phyloP scores from a whole-genome alignment of 1,140 invertebrate species.

The Ditylenchus dipsaci region DNA sequence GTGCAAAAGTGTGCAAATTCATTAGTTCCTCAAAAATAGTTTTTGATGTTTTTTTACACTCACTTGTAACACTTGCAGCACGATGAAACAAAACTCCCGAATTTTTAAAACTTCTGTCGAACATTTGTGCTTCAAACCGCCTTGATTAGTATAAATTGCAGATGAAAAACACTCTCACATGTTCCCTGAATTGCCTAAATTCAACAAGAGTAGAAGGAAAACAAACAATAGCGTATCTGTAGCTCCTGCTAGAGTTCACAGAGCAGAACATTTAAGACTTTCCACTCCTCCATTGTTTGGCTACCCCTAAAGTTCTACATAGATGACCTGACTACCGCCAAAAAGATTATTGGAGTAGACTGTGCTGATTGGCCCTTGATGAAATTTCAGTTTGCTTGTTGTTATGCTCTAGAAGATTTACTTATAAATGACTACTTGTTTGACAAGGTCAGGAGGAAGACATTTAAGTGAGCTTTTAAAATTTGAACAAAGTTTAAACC shows the following conservation, averaged over 20 bases:
- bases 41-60: no score
- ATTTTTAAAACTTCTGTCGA: no score
- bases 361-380: slow-evolving; percentile 39
- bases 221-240: slow-evolving; percentile 12
- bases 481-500: no score
- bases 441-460: slow-evolving; percentile 35
- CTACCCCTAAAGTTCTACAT: slow-evolving; percentile 20
- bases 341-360: slow-evolving; percentile 22
- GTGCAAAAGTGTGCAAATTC: no score
- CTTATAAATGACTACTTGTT: slow-evolving; percentile 34
- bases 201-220: slow-evolving; percentile 16
- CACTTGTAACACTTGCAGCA: no score
- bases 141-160: slow-evolving; percentile 30
- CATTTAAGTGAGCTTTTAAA: slow-evolving; percentile 23
- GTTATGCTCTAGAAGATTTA: slow-evolving; percentile 41
- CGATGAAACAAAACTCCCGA: no score
- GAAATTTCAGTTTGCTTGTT: slow-evolving; percentile 45
- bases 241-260: slow-evolving; percentile 5
- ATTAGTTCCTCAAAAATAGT: no score
- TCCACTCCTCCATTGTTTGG: slow-evolving; percentile 38
- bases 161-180: slow-evolving; percentile 44
- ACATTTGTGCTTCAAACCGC: no score
- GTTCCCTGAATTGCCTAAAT: slow-evolving; percentile 34
- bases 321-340: slow-evolving; percentile 35
- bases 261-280: slow-evolving; percentile 40